These are phyloP conservation scores for Physella acuta DNA, from an alignment of 1,140 invertebrate species.

Conservation along the genomic window DNA sequence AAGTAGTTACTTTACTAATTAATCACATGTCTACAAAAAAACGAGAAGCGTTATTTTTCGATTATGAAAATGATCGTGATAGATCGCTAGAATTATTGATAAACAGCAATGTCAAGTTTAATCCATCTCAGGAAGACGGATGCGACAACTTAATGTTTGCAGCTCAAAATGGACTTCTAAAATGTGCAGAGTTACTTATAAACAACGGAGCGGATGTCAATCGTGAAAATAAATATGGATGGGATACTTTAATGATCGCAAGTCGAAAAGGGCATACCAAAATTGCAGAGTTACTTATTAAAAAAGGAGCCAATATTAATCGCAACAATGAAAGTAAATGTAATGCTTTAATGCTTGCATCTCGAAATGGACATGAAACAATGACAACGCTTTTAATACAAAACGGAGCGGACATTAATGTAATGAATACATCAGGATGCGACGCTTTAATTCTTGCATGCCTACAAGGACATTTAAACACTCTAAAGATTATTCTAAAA, in stretches of 20 bases:
- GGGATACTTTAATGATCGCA: slow-evolving; percentile 22
- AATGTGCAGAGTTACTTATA: neutral
- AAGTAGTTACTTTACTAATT: slow-evolving; percentile 5
- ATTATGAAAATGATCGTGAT: slow-evolving; percentile 5
- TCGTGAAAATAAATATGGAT: too few relatives aligned
- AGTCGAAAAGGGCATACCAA: slow-evolving; percentile 15
- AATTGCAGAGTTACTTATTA: slow-evolving; percentile 11
- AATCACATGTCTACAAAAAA: neutral
- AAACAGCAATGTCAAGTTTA: slow-evolving; percentile 1
- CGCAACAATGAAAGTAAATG: slow-evolving; percentile 10
- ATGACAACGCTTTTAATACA: too few relatives aligned
- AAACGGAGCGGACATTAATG: too few relatives aligned
- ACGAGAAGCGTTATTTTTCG: neutral
- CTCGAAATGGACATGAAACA: too few relatives aligned
- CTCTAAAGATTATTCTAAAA: too few relatives aligned
- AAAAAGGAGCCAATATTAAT: slow-evolving; percentile 23
- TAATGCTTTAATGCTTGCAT: too few relatives aligned
- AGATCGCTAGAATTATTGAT: slow-evolving; percentile 1
- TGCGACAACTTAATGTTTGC: neutral
- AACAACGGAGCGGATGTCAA: neutral
- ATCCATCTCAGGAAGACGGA: neutral
- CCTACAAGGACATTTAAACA: too few relatives aligned
- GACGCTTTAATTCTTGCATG: too few relatives aligned
- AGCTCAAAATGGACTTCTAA: neutral
- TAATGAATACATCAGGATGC: too few relatives aligned